A percentile compares a stretch with the other conserved stretches of the same genome.
phyloP scores from a whole-genome alignment of 2,113 vertebrate genomes.

The Antechinus stuartii region DNA sequence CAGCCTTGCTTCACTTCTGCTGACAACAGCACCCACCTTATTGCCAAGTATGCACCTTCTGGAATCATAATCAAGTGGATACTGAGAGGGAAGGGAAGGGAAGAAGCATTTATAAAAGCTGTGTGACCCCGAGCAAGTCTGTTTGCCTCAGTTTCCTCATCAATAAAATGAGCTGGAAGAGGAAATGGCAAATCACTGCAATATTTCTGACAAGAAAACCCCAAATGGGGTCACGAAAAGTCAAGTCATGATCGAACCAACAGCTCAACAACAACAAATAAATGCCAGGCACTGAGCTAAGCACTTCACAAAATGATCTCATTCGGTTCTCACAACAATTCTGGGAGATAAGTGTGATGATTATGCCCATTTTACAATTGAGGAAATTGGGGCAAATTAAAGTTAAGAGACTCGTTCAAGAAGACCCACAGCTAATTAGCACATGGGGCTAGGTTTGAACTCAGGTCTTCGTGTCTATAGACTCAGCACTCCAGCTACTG shows the following conservation, averaged over 20 bases:
- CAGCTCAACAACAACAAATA: no score
- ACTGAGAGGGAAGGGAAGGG: not conserved
- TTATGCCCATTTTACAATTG: not conserved
- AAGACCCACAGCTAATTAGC: no score
- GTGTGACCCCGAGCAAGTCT: no score
- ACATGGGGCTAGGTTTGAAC: not conserved
- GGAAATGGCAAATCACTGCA: no score
- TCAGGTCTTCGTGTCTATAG: not conserved
- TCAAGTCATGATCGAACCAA: no score
- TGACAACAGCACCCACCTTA: conserved; percentile 87
- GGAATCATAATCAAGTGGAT: not conserved
- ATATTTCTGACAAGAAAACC: no score
- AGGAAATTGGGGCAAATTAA: no score
- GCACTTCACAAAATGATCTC: not conserved
- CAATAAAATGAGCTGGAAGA: no score
- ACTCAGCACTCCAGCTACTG: not conserved
- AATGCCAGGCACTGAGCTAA: not conserved
- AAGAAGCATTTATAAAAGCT: not conserved
- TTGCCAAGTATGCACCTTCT: not conserved
- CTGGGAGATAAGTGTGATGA: not conserved
- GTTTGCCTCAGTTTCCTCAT: no score
- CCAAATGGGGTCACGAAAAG: no score
- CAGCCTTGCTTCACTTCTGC: conserved; percentile 96
- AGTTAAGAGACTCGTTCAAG: no score
- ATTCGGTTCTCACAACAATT: not conserved